Evolutionary conservation across 1,140 invertebrate genomes (phyloP), one percentile per base, ranked within the genome.

Genomic region (Bombus cullumanus): DNA sequence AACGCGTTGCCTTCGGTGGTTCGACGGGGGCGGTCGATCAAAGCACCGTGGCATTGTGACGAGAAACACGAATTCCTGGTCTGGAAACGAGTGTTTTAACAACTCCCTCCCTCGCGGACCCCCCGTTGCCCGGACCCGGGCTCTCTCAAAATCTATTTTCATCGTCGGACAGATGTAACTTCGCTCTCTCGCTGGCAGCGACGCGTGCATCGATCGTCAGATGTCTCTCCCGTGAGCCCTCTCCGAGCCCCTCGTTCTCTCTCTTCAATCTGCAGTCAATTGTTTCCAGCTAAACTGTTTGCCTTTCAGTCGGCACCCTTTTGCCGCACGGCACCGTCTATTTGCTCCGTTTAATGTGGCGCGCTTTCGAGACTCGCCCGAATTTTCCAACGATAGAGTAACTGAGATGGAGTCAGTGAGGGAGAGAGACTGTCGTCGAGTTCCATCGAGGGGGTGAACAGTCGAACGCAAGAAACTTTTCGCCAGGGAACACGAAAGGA

Each of bases 231-330:
- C 79, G 79, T 86, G 66, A 25, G 43, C 59, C 72, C 69, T 79
- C 74, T 69, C 72, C 77, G 53, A 43, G 73, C 43, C 69, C 85
- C 90, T 88, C 86, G 82, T 89, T 89, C 88, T 91, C 94, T 92
- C 94, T 93, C 94, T 95, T 92, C 94, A 95, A 95, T 95, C 94
- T 95, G 93, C 95, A 95, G 94, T 95, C 95, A 95, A 95, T 95
- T 95, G 95, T 95, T 95, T 95, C 94, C 94, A 95, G 94, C 94
- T 95, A 95, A 95, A 95, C 94, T 95, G 95, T 95, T 95, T 95
- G 94, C 94, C 93, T 95, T 95, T 94, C 94, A 94, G 94, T 94
- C 94, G 92, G 91, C 90, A 94, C 94, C 94, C 94, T 95, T 94
- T 94, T 93, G 90, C 92, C 91, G 91, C 90, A 91, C 91, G 91